phyloP scores from a whole-genome alignment of 2,888 invertebrate genomes.

The Lasioglossum calceatum region DNA sequence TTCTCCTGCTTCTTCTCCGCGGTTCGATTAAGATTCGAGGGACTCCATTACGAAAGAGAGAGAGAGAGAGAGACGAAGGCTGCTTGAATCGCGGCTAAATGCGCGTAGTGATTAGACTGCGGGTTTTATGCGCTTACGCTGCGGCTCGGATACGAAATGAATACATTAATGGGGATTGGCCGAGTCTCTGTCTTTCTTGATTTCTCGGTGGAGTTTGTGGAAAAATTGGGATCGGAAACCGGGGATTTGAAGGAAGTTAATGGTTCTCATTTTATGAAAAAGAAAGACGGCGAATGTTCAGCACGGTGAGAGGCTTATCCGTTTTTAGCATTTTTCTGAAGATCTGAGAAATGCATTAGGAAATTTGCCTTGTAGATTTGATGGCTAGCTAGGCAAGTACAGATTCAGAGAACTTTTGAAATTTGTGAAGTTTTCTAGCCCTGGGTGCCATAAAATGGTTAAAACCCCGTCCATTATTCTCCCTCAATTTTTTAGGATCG shows the following conservation, averaged over 20 bases:
- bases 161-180: neutral
- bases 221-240: neutral
- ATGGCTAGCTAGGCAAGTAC: too few relatives aligned
- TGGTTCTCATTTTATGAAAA: neutral
- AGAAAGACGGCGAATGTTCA: neutral
- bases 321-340: neutral
- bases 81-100: neutral
- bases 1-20: conserved; percentile 3
- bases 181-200: neutral
- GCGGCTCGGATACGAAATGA: neutral
- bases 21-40: conserved; percentile 24
- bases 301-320: too few relatives aligned
- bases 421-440: too few relatives aligned
- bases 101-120: neutral
- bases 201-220: neutral
- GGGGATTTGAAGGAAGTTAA: neutral
- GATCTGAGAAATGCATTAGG: too few relatives aligned
- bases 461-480: neutral
- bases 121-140: neutral
- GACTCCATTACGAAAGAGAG: neutral
- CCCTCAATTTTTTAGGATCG: neutral
- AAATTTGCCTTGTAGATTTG: too few relatives aligned
- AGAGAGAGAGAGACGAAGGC: neutral
- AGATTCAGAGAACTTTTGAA: too few relatives aligned
- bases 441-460: too few relatives aligned